Percentiles rank a stretch among this genome's conserved stretches.
Conservation (phyloP, 2,113 vertebrate species). For the Aphyosemion australe region DNA sequence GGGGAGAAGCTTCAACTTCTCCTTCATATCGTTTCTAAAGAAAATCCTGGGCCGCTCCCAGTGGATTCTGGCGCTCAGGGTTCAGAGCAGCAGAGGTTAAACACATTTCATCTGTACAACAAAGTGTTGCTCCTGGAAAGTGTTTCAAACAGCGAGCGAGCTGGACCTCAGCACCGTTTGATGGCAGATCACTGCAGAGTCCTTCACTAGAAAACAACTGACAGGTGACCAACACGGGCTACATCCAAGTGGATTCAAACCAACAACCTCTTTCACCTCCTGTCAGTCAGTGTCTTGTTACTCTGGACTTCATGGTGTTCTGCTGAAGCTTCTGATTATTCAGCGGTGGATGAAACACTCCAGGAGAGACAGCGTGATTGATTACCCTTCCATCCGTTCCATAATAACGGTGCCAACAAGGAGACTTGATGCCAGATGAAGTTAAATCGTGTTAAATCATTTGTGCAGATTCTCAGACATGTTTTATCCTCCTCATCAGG, state of each 20-base stretch:
- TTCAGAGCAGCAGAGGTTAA: conserved; percentile 41
- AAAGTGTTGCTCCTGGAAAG: conserved; percentile 30
- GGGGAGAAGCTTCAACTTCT: conserved; percentile 43
- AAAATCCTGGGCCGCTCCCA: conserved; percentile 29
- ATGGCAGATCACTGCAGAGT: not conserved
- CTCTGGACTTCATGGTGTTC: not conserved
- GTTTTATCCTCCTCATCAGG: not conserved
- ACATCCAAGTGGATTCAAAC: conserved; percentile 29
- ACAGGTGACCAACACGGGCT: conserved; percentile 21
- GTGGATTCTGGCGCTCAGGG: conserved; percentile 2
- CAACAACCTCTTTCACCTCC: conserved; percentile 25
- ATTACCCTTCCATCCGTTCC: not conserved
- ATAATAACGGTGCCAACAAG: not conserved
- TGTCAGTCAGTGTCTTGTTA: conserved; percentile 10
- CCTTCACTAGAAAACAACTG: conserved; percentile 14
- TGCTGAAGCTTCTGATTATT: conserved; percentile 10
- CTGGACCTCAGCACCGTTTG: not conserved
- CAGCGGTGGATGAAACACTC: conserved; percentile 2
- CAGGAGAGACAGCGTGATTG: conserved; percentile 13
- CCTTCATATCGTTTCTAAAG: conserved; percentile 52
- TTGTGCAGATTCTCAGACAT: too few relatives aligned
- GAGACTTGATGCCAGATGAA: not conserved
- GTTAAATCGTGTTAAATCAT: too few relatives aligned
- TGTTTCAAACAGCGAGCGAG: not conserved
- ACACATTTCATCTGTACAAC: conserved; percentile 40